phyloP scores from a whole-genome alignment of 2,113 vertebrate genomes.

The Laticauda laticaudata region DNA sequence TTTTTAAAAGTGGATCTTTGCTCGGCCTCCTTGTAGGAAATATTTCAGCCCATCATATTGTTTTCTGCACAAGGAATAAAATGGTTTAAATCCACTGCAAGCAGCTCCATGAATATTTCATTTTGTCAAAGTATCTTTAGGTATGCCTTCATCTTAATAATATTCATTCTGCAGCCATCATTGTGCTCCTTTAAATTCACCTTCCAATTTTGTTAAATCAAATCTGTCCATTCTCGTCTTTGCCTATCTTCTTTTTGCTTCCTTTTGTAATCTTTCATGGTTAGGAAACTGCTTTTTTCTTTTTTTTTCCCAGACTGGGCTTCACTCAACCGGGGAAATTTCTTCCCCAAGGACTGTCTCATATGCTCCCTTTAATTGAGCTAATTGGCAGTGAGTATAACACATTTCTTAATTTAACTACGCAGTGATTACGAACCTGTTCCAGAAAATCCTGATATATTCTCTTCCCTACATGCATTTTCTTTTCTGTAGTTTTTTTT shows the following conservation, averaged over 20 bases:
- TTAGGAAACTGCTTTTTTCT: background rate
- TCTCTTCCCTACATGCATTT: background rate
- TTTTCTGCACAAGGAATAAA: background rate
- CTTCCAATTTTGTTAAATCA: background rate
- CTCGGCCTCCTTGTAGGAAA: background rate
- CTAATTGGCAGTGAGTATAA: conserved; percentile 39
- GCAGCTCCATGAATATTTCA: too few relatives aligned
- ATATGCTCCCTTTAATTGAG: conserved; percentile 49
- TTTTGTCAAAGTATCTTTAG: background rate
- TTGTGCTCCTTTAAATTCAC: background rate
- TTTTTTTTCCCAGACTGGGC: background rate
- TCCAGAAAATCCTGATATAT: conserved; percentile 6
- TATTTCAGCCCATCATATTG: too few relatives aligned
- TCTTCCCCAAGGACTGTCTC: conserved; percentile 27
- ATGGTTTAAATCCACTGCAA: background rate
- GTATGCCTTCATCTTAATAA: background rate
- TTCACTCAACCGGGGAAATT: conserved; percentile 9
- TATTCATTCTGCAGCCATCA: background rate
- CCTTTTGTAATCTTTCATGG: background rate
- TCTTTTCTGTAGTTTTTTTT: conserved; percentile 3
- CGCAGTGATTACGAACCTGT: conserved; percentile 38
- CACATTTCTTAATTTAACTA: background rate
- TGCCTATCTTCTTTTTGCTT: background rate
- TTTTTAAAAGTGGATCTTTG: background rate
- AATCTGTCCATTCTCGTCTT: background rate